phyloP scores from a whole-genome alignment of 2,113 vertebrate species.

The Drymodes brunneopygia region DNA sequence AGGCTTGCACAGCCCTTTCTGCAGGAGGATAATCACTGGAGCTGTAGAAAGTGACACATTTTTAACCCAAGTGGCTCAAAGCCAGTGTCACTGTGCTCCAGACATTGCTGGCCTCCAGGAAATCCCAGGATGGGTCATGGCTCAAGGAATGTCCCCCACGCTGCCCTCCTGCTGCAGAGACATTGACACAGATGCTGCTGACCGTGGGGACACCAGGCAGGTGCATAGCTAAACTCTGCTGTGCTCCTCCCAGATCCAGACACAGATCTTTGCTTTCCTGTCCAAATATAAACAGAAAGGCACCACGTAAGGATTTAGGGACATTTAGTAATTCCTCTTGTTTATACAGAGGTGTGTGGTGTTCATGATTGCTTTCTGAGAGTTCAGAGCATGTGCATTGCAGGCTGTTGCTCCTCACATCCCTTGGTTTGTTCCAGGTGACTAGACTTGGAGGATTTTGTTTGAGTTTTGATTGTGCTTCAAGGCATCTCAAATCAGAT shows the following conservation, averaged over 20 bases:
- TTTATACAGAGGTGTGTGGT: not conserved
- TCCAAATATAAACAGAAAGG: not conserved
- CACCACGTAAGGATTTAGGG: not conserved
- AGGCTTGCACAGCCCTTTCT: not conserved
- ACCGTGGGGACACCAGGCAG: accelerated
- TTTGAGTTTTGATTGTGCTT: not conserved
- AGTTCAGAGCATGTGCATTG: not conserved
- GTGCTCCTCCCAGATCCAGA: not conserved
- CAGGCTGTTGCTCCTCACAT: not conserved
- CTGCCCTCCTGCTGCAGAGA: not conserved
- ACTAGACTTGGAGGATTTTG: not conserved
- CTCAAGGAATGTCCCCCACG: accelerated
- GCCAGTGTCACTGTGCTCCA: accelerated
- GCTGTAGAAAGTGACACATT: not conserved
- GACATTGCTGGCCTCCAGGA: not conserved
- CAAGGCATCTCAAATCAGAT: not conserved
- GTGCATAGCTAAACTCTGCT: not conserved
- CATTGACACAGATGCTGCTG: not conserved
- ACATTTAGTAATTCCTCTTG: not conserved
- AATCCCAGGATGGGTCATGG: accelerated
- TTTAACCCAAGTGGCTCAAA: not conserved
- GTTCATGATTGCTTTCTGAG: not conserved
- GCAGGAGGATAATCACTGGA: not conserved
- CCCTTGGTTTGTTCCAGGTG: not conserved
- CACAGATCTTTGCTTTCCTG: not conserved